Evolutionary conservation across 2,797 vertebrate species (phyloP).

Genomic region (Rhynchonycteris naso): DNA sequence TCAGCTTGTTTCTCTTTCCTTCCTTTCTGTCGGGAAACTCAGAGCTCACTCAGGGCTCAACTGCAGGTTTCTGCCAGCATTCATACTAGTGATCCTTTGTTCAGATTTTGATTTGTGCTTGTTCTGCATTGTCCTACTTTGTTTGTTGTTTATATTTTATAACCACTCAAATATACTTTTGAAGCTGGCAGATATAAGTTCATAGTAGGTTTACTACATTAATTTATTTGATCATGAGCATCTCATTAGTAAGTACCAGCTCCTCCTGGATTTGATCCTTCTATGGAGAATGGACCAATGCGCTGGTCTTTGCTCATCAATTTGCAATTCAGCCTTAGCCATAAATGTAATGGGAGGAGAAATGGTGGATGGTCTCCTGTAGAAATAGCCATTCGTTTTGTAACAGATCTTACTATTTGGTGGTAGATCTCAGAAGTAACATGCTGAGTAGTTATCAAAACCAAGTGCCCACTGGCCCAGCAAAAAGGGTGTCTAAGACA

Average conservation of each 20-base stretch:
- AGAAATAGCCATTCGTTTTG: not conserved
- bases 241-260: not conserved
- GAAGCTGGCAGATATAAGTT: not conserved
- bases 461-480: not conserved
- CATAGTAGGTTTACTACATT: not conserved
- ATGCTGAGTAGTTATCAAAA: not conserved
- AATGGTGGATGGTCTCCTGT: not conserved
- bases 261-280: not conserved
- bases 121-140: not conserved
- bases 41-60: not conserved
- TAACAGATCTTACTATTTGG: not conserved
- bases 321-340: not conserved
- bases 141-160: not conserved
- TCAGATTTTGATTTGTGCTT: conserved; percentile 17
- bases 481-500: not conserved
- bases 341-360: not conserved
- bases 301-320: not conserved
- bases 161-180: not conserved
- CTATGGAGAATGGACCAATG: not conserved
- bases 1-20: not conserved
- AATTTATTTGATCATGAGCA: conserved; percentile 10
- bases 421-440: not conserved
- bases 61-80: not conserved
- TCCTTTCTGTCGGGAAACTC: not conserved
- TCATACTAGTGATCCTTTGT: not conserved